Percentiles rank a stretch among this genome's conserved stretches.
These are phyloP conservation scores for Drosophila nebulosa DNA, from an alignment of 1,140 invertebrate species.

Conservation along the genomic window DNA sequence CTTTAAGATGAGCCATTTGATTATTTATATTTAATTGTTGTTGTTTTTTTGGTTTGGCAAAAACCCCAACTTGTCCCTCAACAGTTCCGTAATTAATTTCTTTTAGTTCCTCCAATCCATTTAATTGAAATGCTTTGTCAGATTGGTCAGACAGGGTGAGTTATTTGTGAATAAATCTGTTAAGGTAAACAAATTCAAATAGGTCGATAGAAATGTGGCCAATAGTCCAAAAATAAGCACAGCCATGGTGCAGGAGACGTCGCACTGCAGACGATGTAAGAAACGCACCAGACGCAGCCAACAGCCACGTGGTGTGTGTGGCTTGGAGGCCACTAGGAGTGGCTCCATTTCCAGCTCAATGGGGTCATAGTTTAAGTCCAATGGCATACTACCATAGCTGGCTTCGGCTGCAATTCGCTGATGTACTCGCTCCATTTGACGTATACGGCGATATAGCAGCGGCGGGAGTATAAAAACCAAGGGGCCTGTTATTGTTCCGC, in stretches of 20 bases:
- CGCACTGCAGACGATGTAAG: slow-evolving; percentile 56
- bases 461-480: slow-evolving; percentile 93
- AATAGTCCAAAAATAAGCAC: slow-evolving; percentile 72
- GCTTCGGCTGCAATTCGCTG: slow-evolving; percentile 71
- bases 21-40: background rate
- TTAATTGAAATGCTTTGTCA: slow-evolving; percentile 40
- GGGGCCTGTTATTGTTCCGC: slow-evolving; percentile 91
- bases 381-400: slow-evolving; percentile 66
- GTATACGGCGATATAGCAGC: slow-evolving; percentile 87
- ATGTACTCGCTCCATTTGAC: slow-evolving; percentile 80
- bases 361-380: slow-evolving; percentile 72
- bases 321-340: slow-evolving; percentile 31
- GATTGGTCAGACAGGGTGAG: slow-evolving; percentile 66
- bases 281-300: slow-evolving; percentile 51
- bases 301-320: slow-evolving; percentile 32
- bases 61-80: background rate
- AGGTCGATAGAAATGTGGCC: slow-evolving; percentile 74
- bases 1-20: background rate
- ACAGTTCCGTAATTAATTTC: background rate
- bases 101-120: background rate
- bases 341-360: slow-evolving; percentile 68
- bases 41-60: background rate
- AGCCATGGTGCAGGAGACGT: slow-evolving; percentile 65
- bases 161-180: slow-evolving; percentile 65
- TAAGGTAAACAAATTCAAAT: slow-evolving; percentile 70